These are phyloP conservation scores for Adineta ricciae DNA, from an alignment of 2,888 invertebrate species.

Conservation along the genomic window DNA sequence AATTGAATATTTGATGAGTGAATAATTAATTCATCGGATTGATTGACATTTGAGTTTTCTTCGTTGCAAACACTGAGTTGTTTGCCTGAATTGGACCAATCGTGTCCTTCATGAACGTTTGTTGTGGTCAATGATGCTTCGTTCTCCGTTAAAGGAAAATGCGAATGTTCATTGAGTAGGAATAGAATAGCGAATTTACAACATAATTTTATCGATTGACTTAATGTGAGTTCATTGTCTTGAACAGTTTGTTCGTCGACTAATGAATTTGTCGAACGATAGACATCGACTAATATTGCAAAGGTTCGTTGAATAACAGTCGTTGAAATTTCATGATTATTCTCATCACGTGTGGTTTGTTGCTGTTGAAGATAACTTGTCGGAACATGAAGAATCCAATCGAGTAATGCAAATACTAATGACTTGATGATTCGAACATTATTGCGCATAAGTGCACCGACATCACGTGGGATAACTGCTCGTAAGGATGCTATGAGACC, in stretches of 20 bases:
- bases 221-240: conserved; percentile 6
- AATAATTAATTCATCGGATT: not conserved
- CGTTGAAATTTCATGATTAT: not conserved
- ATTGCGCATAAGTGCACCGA: conserved; percentile 14
- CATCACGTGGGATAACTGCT: not conserved
- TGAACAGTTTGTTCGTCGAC: not conserved
- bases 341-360: not conserved
- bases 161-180: conserved; percentile 18
- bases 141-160: conserved; percentile 6
- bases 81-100: not conserved
- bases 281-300: not conserved
- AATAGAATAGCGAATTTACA: conserved; percentile 17
- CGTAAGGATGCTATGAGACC: not conserved
- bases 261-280: not conserved
- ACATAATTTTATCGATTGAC: conserved; percentile 23
- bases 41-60: not conserved
- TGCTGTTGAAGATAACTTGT: not conserved
- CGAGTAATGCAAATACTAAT: conserved; percentile 20
- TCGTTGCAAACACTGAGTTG: not conserved
- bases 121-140: not conserved
- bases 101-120: conserved; percentile 8
- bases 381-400: conserved; percentile 17
- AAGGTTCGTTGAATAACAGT: not conserved
- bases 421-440: conserved; percentile 17
- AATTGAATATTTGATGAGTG: conserved; percentile 56